Percentiles rank a stretch among this genome's conserved stretches.
Conservation (phyloP, 2,888 invertebrate genomes). For the Catotricha subobsoleta region DNA sequence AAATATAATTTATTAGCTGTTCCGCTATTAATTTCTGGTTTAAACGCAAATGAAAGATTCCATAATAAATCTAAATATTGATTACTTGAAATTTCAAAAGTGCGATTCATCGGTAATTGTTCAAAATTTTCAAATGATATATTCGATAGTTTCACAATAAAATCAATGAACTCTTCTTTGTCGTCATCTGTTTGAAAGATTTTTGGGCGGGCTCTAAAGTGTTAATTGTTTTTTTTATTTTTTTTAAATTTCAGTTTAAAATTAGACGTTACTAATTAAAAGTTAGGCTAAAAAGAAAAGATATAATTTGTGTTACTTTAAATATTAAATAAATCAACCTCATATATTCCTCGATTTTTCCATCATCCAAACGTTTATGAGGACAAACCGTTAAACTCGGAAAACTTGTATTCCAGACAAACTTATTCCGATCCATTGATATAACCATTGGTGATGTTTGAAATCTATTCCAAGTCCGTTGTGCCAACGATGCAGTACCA, state of each 20-base stretch:
- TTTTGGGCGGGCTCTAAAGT: slow-evolving; percentile 12
- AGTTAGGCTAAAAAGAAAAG: no score
- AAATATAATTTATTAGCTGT: slow-evolving; percentile 33
- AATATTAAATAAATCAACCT: slow-evolving; percentile 24
- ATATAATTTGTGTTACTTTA: no score
- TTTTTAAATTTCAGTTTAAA: background rate
- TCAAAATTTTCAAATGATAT: slow-evolving; percentile 43
- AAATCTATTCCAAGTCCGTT: slow-evolving; percentile 43
- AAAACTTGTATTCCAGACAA: slow-evolving; percentile 52
- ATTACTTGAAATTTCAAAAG: slow-evolving; percentile 33
- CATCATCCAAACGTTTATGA: slow-evolving; percentile 34
- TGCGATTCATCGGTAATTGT: slow-evolving; percentile 33
- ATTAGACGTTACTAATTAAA: no score
- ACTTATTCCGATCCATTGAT: slow-evolving; percentile 54
- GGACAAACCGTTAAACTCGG: slow-evolving; percentile 52
- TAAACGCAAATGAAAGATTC: slow-evolving; percentile 33
- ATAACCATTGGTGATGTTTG: slow-evolving; percentile 53
- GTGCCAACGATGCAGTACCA: slow-evolving; percentile 37
- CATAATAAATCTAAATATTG: slow-evolving; percentile 38
- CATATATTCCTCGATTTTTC: slow-evolving; percentile 35
- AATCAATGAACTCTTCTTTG: slow-evolving; percentile 34
- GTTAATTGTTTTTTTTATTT: background rate
- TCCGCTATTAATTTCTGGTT: slow-evolving; percentile 38
- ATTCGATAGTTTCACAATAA: slow-evolving; percentile 37
- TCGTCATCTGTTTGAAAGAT: slow-evolving; percentile 28